phyloP scores from a whole-genome alignment of 2,888 invertebrate species.

The Tineola bisselliella region DNA sequence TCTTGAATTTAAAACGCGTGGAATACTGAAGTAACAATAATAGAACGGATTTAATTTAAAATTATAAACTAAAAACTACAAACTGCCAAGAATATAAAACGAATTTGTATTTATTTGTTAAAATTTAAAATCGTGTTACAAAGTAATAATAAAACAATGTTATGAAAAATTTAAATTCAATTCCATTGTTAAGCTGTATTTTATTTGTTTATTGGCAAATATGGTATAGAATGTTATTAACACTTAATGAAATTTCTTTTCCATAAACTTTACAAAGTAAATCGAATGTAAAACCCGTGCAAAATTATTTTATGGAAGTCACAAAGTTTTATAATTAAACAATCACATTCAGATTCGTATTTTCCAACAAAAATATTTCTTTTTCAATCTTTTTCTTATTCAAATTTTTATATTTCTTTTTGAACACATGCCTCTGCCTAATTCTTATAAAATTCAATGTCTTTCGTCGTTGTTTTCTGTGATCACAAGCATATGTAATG shows the following conservation, averaged over 20 bases:
- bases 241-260: neutral
- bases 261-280: neutral
- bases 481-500: constrained; percentile 3
- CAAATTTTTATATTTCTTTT: neutral
- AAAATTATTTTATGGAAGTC: neutral
- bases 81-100: neutral
- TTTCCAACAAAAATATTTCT: neutral
- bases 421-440: neutral
- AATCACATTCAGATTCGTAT: too few relatives aligned
- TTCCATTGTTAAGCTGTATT: neutral
- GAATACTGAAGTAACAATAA: neutral
- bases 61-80: neutral
- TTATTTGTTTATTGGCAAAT: neutral
- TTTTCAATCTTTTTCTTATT: neutral
- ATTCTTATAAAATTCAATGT: neutral
- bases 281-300: neutral
- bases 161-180: neutral
- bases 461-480: constrained; percentile 5
- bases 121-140: neutral
- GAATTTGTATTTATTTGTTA: neutral
- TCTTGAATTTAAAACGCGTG: neutral
- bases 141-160: neutral
- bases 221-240: too few relatives aligned
- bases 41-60: neutral
- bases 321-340: neutral